These are phyloP conservation scores for Apotomis turbidana DNA, from an alignment of 2,888 invertebrate genomes.

Conservation along the genomic window DNA sequence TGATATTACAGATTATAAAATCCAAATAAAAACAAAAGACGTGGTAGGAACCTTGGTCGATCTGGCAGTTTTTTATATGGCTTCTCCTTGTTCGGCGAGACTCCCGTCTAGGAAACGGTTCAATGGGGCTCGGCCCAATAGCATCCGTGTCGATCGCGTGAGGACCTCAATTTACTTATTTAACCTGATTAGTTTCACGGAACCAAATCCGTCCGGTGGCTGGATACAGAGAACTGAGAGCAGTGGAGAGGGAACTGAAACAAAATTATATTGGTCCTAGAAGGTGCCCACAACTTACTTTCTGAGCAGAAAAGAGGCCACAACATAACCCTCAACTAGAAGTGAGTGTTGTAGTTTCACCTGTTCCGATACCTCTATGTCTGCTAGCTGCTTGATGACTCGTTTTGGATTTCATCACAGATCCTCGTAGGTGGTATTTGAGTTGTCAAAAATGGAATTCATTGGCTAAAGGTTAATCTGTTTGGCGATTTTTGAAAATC, in stretches of 20 bases:
- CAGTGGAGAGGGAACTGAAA: slow-evolving; percentile 45
- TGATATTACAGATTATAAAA: not conserved
- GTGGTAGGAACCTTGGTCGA: not conserved
- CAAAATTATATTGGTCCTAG: not conserved
- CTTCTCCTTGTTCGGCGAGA: slow-evolving; percentile 17
- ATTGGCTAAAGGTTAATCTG: too few species aligned
- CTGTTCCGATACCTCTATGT: too few species aligned
- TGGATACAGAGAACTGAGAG: slow-evolving; percentile 46
- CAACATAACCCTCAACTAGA: too few species aligned
- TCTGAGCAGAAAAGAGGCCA: too few species aligned
- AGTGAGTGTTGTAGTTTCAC: too few species aligned
- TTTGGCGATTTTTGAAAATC: too few species aligned
- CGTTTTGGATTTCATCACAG: too few species aligned
- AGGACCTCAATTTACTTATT: slow-evolving; percentile 78
- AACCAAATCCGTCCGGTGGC: slow-evolving; percentile 81
- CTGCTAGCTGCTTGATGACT: too few species aligned
- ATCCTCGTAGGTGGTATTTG: too few species aligned
- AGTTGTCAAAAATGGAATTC: too few species aligned
- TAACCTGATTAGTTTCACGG: slow-evolving; percentile 80
- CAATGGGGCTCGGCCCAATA: slow-evolving; percentile 40
- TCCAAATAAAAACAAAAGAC: not conserved
- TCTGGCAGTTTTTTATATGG: slow-evolving; percentile 5
- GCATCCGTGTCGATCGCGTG: slow-evolving; percentile 63
- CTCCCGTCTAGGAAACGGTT: slow-evolving; percentile 23
- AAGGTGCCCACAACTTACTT: too few species aligned